Conservation (phyloP, 1,140 invertebrate genomes). For the Camponotus vicinus region DNA sequence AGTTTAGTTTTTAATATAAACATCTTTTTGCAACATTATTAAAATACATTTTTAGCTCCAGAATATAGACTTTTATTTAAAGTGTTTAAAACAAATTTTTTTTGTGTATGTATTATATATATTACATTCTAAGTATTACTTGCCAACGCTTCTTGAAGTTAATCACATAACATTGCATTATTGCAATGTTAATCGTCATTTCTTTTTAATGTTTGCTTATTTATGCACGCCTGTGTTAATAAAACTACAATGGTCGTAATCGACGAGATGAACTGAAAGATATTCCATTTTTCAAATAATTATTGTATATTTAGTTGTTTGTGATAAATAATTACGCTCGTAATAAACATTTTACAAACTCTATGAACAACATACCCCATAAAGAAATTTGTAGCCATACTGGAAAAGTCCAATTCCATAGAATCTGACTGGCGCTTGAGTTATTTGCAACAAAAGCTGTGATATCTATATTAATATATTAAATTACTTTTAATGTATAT, state of each 20-base stretch:
- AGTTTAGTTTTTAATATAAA: too few relatives aligned
- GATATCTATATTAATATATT: constrained; percentile 2
- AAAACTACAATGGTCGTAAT: not conserved
- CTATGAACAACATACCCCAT: not conserved
- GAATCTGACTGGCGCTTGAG: constrained; percentile 3
- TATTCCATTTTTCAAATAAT: not conserved
- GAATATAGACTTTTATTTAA: too few relatives aligned
- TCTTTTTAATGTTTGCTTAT: not conserved
- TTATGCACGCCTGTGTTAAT: not conserved
- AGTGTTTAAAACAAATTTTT: too few relatives aligned
- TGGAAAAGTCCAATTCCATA: constrained; percentile 9
- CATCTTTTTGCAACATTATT: too few relatives aligned
- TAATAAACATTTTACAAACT: not conserved
- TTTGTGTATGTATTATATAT: too few relatives aligned
- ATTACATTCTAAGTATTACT: too few relatives aligned
- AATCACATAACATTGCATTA: too few relatives aligned
- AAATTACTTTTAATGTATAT: not conserved
- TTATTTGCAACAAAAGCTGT: not conserved
- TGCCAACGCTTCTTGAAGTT: too few relatives aligned
- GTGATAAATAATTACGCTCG: too few relatives aligned
- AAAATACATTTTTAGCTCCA: too few relatives aligned
- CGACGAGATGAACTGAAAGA: not conserved
- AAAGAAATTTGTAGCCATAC: constrained; percentile 26
- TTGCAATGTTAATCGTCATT: too few relatives aligned
- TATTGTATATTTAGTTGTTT: not conserved